Evolutionary conservation across 2,113 vertebrate genomes (phyloP).

Genomic region (Semnornis frantzii): DNA sequence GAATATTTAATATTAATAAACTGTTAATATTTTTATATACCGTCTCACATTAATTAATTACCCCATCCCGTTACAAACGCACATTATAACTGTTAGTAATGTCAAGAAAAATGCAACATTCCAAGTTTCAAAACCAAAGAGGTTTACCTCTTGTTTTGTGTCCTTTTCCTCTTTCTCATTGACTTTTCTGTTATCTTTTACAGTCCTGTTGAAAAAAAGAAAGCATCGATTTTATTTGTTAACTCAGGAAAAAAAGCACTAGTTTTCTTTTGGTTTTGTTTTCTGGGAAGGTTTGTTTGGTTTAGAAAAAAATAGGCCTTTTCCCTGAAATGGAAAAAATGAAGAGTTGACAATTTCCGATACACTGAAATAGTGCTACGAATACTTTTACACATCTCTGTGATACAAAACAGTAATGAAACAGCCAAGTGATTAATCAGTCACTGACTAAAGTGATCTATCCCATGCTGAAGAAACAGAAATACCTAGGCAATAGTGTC

Average conservation of each 20-base stretch:
- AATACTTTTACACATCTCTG: not conserved
- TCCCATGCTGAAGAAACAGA: not conserved
- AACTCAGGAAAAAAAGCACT: not conserved
- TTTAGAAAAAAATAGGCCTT: not conserved
- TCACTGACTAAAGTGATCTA: not conserved
- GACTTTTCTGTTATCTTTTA: slow-evolving; percentile 28
- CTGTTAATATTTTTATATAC: too few species aligned
- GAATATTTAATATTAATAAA: too few species aligned
- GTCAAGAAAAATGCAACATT: not conserved
- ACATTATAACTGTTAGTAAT: not conserved
- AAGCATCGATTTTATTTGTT: not conserved
- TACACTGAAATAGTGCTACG: not conserved
- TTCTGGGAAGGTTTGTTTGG: not conserved
- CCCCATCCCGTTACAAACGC: too few species aligned
- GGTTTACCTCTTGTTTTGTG: slow-evolving; percentile 62
- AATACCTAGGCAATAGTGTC: not conserved
- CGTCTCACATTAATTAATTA: too few species aligned
- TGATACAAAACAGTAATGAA: not conserved
- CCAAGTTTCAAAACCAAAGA: not conserved
- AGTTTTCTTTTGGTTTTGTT: not conserved
- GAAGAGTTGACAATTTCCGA: not conserved
- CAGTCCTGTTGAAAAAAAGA: not conserved
- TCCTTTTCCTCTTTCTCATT: not conserved
- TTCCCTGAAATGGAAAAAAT: not conserved
- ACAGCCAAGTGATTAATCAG: not conserved